Evolutionary conservation across 1,140 invertebrate species (phyloP).

Genomic region (Drosophila willistoni): DNA sequence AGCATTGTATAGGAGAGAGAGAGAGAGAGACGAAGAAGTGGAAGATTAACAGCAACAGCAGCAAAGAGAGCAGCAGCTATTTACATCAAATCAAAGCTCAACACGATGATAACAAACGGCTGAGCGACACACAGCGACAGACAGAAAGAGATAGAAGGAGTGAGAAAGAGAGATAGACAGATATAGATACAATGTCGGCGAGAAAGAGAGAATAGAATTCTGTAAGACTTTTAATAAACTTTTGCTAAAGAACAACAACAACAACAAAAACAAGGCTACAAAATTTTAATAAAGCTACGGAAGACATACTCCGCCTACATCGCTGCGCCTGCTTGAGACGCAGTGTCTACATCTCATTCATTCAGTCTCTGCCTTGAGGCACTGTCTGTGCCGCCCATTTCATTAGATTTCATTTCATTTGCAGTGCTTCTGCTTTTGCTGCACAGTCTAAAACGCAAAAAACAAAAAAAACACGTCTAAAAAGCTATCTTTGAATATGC

Average conservation of each 20-base stretch:
- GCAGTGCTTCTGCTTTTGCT: constrained; percentile 26
- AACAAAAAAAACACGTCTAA: neutral
- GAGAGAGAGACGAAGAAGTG: neutral
- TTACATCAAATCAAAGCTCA: constrained; percentile 71
- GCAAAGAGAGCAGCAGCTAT: constrained; percentile 37
- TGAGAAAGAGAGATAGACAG: constrained; percentile 9
- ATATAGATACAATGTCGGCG: neutral
- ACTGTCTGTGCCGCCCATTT: constrained; percentile 31
- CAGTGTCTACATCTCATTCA: constrained; percentile 1
- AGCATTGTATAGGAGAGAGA: neutral
- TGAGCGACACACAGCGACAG: constrained; percentile 2
- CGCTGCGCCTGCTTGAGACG: constrained; percentile 8
- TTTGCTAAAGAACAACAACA: constrained; percentile 18
- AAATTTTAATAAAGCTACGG: constrained; percentile 62
- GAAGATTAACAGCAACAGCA: neutral
- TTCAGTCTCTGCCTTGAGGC: constrained; percentile 22
- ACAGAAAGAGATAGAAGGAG: neutral
- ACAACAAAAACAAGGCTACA: constrained; percentile 47
- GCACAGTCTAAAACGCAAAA: constrained; percentile 56
- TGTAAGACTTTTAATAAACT: constrained; percentile 66
- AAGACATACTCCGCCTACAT: neutral
- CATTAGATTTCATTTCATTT: constrained; percentile 38
- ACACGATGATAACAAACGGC: neutral
- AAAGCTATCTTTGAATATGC: neutral
- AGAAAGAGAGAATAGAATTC: constrained; percentile 25